A percentile compares a stretch with the other conserved stretches of the same genome.
Evolutionary conservation across 2,888 invertebrate species (phyloP).

Genomic region (Scrobipalpa costella): DNA sequence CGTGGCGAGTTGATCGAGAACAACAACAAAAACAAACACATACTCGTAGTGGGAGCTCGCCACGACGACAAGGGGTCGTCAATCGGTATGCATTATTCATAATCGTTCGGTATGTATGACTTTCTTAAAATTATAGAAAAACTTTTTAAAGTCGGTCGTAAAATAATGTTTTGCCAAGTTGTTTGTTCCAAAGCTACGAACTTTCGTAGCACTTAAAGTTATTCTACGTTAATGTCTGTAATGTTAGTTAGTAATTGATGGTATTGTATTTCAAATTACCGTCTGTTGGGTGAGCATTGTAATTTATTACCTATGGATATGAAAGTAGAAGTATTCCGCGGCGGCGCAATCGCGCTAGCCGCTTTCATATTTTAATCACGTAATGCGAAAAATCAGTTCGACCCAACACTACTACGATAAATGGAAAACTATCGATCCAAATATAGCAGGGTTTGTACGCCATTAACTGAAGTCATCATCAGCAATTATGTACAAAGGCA

Average conservation of each 20-base stretch:
- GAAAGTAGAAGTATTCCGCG: slow-evolving; percentile 43
- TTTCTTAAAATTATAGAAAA: neutral
- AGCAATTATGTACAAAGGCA: slow-evolving; percentile 70
- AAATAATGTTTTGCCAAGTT: neutral
- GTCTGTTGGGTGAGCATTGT: slow-evolving; percentile 8
- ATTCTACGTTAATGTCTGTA: slow-evolving; percentile 1
- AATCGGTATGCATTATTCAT: neutral
- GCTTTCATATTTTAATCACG: slow-evolving; percentile 59
- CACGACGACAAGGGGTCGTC: neutral
- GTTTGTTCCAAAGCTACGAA: neutral
- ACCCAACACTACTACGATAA: slow-evolving; percentile 65
- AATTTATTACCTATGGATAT: slow-evolving; percentile 18
- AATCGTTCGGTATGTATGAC: neutral
- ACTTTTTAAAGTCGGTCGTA: neutral
- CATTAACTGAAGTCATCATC: slow-evolving; percentile 67
- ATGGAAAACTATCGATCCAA: slow-evolving; percentile 74
- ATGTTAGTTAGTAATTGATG: slow-evolving; percentile 7
- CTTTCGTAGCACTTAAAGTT: slow-evolving; percentile 6
- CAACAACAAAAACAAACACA: slow-evolving; percentile 9
- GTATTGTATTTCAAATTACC: neutral
- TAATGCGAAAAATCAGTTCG: slow-evolving; percentile 70
- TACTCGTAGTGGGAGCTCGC: neutral
- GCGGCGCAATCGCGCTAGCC: slow-evolving; percentile 58
- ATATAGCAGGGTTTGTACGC: slow-evolving; percentile 71
- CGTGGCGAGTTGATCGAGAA: neutral